phyloP scores from a whole-genome alignment of 2,113 vertebrate genomes.

The Chionis minor region DNA sequence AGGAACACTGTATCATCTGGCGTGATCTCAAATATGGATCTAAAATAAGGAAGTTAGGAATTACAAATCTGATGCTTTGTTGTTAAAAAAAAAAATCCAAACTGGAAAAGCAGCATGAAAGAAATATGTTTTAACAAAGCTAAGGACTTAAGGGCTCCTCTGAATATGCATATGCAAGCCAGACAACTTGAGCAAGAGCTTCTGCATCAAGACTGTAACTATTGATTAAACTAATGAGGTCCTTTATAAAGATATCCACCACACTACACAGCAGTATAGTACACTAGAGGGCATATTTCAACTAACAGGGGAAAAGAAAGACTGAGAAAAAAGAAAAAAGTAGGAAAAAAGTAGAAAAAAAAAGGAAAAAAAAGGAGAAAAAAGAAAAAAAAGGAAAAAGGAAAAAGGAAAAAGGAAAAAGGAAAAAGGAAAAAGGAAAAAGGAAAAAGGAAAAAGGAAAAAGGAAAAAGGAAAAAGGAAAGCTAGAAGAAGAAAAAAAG shows the following conservation, averaged over 20 bases:
- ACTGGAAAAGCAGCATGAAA: neutral
- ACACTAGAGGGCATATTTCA: neutral
- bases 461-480: neutral
- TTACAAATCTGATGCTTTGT: neutral
- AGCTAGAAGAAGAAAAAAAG: neutral
- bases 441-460: neutral
- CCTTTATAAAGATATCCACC: neutral
- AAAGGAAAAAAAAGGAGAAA: neutral
- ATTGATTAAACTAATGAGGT: neutral
- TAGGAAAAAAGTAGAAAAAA: neutral
- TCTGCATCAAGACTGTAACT: neutral
- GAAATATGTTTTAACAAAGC: neutral
- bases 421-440: too few relatives aligned
- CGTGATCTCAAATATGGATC: constrained; percentile 84
- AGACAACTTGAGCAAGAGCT: neutral
- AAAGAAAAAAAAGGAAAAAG: neutral
- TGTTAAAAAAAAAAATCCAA: neutral
- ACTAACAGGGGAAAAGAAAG: neutral
- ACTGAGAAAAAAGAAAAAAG: neutral
- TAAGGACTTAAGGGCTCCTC: neutral
- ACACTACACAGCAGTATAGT: neutral
- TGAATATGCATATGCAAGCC: neutral
- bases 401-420: neutral
- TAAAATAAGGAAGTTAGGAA: constrained; percentile 61
- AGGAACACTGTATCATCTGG: constrained; percentile 86